phyloP scores from a whole-genome alignment of 2,888 invertebrate species.

The Iphiclides podalirius region DNA sequence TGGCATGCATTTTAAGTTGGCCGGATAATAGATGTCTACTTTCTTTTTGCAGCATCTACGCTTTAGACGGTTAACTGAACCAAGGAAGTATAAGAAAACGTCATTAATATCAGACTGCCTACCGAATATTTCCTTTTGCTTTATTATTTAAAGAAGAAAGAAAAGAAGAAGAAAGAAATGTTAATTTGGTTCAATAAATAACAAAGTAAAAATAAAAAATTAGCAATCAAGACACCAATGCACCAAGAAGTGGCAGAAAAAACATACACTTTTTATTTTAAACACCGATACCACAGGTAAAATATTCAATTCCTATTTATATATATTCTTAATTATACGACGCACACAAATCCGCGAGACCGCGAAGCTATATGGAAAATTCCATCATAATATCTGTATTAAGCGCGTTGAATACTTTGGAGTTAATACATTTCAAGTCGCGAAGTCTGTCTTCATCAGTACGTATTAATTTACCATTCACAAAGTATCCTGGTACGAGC shows the following conservation, averaged over 20 bases:
- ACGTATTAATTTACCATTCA: no score
- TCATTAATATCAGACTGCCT: no score
- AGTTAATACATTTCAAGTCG: not conserved
- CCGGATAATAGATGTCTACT: no score
- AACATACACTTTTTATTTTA: constrained; percentile 1
- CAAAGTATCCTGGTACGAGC: no score
- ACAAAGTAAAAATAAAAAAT: not conserved
- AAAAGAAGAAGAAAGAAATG: no score
- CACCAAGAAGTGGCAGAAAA: no score
- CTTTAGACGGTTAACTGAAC: no score
- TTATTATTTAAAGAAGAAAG: no score
- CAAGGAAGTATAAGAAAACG: no score
- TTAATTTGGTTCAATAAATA: not conserved
- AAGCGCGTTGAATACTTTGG: not conserved
- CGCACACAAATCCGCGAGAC: not conserved
- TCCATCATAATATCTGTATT: constrained; percentile 1
- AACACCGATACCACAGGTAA: constrained; percentile 1
- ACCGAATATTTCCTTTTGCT: no score
- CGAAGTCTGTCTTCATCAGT: not conserved
- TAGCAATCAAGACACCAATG: no score
- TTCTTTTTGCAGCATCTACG: no score
- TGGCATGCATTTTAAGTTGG: not conserved
- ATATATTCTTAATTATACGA: constrained; percentile 12
- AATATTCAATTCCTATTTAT: constrained; percentile 12
- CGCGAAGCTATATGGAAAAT: constrained; percentile 4